These are phyloP conservation scores for Sinocyclocheilus rhinocerous DNA, from an alignment of 2,113 vertebrate genomes.

Conservation along the genomic window DNA sequence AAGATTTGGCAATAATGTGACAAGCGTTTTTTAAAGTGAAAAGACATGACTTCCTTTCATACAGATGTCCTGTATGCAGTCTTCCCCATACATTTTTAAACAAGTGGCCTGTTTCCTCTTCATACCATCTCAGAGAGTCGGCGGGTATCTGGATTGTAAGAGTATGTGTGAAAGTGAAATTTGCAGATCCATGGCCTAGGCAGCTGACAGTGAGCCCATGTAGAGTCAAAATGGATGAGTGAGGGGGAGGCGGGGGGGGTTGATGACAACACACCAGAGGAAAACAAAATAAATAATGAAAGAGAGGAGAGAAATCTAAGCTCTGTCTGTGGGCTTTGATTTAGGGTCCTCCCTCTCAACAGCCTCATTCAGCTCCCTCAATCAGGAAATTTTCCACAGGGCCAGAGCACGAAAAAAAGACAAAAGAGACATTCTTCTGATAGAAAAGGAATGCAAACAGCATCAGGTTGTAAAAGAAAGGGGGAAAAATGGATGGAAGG, in stretches of 20 bases:
- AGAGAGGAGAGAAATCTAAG: conserved; percentile 64
- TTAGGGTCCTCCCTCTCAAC: conserved; percentile 52
- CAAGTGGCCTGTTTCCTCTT: background rate
- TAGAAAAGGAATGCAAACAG: conserved; percentile 42
- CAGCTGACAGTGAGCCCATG: conserved; percentile 7
- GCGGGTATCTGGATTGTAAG: background rate
- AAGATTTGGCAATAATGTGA: background rate
- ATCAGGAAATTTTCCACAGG: conserved; percentile 63
- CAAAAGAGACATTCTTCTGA: conserved; percentile 44
- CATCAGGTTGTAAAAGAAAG: background rate
- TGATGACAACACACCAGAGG: conserved; percentile 46
- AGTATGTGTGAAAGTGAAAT: conserved; percentile 18
- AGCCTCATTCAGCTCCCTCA: conserved; percentile 62
- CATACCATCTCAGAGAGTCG: background rate
- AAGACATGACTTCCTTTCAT: background rate
- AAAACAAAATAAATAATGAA: conserved; percentile 44
- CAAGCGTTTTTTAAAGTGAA: background rate
- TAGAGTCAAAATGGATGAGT: conserved; percentile 37
- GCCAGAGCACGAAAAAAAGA: conserved; percentile 40
- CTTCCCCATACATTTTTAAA: background rate
- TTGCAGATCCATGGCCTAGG: conserved; percentile 8
- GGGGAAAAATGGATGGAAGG: background rate
- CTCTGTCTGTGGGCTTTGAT: conserved; percentile 67
- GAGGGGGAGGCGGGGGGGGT: background rate
- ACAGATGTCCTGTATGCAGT: background rate